Percentiles rank a stretch among this genome's conserved stretches.
Conservation (phyloP, 2,113 vertebrate genomes). For the Rana temporaria region DNA sequence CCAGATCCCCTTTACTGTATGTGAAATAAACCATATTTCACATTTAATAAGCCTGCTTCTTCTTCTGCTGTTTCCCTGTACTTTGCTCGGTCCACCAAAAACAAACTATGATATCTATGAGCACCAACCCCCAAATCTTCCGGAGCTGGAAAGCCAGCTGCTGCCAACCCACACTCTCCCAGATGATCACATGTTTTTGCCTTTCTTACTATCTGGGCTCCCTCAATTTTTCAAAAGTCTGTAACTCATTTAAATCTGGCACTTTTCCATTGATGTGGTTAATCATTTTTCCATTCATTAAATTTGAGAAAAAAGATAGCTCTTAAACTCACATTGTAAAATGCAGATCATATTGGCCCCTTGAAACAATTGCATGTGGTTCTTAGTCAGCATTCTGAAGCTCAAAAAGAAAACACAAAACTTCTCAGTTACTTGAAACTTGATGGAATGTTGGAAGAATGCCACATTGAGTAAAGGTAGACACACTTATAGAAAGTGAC, state of each 20-base stretch:
- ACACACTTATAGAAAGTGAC: background rate
- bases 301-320: constrained; percentile 36
- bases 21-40: too few relatives aligned
- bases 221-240: constrained; percentile 7
- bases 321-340: constrained; percentile 30
- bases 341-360: constrained; percentile 37
- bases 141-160: background rate
- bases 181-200: constrained; percentile 3
- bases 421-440: constrained; percentile 51
- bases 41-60: too few relatives aligned
- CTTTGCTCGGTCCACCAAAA: background rate
- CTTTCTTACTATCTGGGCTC: constrained; percentile 18
- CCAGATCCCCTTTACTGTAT: too few relatives aligned
- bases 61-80: background rate
- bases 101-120: background rate
- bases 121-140: background rate
- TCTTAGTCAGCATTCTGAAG: constrained; percentile 49
- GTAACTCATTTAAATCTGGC: constrained; percentile 35
- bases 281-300: constrained; percentile 55
- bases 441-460: constrained; percentile 35
- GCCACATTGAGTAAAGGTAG: constrained; percentile 36
- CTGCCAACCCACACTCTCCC: background rate
- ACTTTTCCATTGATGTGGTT: constrained; percentile 38
- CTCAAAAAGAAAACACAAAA: constrained; percentile 27
- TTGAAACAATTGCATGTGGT: constrained; percentile 53